A percentile compares a stretch with the other conserved stretches of the same genome.
Evolutionary conservation across 2,113 vertebrate species (phyloP).

Genomic region (Cyprinodon brontotheroides): DNA sequence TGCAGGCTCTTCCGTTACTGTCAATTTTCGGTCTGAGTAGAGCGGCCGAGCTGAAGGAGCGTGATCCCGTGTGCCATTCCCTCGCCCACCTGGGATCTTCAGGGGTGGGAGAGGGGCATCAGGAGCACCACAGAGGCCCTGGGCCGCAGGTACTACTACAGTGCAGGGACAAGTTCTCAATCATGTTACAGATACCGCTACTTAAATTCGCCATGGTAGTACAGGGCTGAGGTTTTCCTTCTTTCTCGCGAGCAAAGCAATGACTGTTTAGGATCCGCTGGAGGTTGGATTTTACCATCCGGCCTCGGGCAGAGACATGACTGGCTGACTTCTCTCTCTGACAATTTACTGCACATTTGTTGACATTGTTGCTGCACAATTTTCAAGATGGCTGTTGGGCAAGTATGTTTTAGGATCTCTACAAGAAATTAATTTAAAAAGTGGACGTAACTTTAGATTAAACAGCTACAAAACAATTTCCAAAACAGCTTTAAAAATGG

Average conservation of each 20-base stretch:
- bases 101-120: slow-evolving; percentile 99
- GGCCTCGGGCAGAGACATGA: slow-evolving; percentile 82
- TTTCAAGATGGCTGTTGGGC: too few relatives aligned
- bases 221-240: slow-evolving; percentile 79
- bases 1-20: slow-evolving; percentile 80
- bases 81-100: slow-evolving; percentile 99
- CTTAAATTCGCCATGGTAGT: slow-evolving; percentile 79
- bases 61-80: too few relatives aligned
- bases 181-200: slow-evolving; percentile 82
- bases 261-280: slow-evolving; percentile 89
- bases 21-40: slow-evolving; percentile 77
- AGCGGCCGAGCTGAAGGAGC: too few relatives aligned
- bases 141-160: slow-evolving; percentile 98
- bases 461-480: too few relatives aligned
- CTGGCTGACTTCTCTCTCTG: slow-evolving; percentile 70
- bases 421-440: too few relatives aligned
- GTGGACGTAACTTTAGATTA: too few relatives aligned
- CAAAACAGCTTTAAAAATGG: too few relatives aligned
- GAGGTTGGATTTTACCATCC: slow-evolving; percentile 90
- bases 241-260: slow-evolving; percentile 87
- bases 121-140: slow-evolving; percentile 99
- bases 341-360: too few relatives aligned
- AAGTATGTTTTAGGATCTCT: too few relatives aligned
- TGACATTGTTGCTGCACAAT: too few relatives aligned
- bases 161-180: slow-evolving; percentile 84